A percentile compares a stretch with the other conserved stretches of the same genome.
Evolutionary conservation across 2,888 invertebrate genomes (phyloP).

Genomic region (Oligia fasciuncula): DNA sequence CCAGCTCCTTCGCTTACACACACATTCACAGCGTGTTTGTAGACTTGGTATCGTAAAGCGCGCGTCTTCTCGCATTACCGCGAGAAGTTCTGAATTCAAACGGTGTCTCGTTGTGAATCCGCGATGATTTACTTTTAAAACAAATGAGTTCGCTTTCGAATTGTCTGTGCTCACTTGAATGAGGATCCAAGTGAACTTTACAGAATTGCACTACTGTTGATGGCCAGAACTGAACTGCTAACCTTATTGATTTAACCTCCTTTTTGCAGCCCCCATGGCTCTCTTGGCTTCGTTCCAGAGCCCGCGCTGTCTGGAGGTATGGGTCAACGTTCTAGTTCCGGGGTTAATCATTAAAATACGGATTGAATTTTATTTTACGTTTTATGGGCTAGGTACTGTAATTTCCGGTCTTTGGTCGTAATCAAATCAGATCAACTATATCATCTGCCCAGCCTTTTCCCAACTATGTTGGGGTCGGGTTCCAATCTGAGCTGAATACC

Average conservation of each 20-base stretch:
- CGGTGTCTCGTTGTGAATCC: background rate
- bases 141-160: background rate
- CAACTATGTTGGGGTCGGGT: no score
- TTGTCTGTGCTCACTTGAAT: background rate
- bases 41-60: background rate
- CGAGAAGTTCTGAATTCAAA: background rate
- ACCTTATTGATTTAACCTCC: conserved; percentile 47
- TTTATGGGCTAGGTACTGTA: background rate
- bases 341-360: background rate
- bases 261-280: conserved; percentile 17
- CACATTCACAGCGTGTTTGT: background rate
- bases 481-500: no score
- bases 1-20: background rate
- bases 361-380: background rate
- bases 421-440: background rate
- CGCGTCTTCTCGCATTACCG: background rate
- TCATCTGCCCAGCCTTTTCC: no score
- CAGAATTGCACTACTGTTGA: background rate
- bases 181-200: background rate
- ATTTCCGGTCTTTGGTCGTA: background rate
- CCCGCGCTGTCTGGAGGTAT: background rate
- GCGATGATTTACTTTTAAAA: conserved; percentile 6
- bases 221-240: conserved; percentile 19
- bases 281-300: conserved; percentile 49
- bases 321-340: conserved; percentile 5